Evolutionary conservation across 2,797 vertebrate genomes (phyloP).

Genomic region (Remorina albescens): DNA sequence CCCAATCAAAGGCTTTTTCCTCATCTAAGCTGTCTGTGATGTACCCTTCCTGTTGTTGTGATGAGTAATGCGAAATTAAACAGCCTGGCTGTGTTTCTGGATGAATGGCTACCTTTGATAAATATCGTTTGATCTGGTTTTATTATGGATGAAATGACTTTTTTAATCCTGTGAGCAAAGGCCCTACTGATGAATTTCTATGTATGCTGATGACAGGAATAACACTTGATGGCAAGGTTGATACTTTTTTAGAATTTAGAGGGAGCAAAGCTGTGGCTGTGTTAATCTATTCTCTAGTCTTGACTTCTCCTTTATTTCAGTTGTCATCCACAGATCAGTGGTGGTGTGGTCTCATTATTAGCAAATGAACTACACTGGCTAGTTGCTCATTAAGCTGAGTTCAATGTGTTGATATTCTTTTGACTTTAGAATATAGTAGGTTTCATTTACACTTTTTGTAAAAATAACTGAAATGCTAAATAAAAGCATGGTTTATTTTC

Average conservation of each 20-base stretch:
- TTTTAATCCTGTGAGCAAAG: not conserved
- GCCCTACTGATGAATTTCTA: not conserved
- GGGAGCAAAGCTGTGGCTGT: not conserved
- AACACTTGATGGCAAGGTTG: not conserved
- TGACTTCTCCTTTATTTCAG: not conserved
- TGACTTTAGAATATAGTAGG: too few relatives aligned
- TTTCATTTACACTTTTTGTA: too few relatives aligned
- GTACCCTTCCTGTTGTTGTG: not conserved
- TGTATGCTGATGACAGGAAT: not conserved
- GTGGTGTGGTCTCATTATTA: too few relatives aligned
- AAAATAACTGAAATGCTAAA: too few relatives aligned
- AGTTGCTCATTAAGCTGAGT: not conserved
- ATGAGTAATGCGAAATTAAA: slow-evolving; percentile 1
- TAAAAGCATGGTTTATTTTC: too few relatives aligned
- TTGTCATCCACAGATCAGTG: not conserved
- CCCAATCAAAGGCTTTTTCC: not conserved
- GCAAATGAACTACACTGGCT: not conserved
- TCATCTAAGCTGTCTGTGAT: not conserved
- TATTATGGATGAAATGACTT: not conserved
- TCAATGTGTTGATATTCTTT: not conserved
- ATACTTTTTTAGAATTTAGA: not conserved
- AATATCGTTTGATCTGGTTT: not conserved
- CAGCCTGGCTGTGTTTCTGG: not conserved
- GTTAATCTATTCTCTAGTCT: not conserved
- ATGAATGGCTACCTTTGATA: not conserved